Conservation (phyloP, 2,113 vertebrate genomes). For the human region DNA sequence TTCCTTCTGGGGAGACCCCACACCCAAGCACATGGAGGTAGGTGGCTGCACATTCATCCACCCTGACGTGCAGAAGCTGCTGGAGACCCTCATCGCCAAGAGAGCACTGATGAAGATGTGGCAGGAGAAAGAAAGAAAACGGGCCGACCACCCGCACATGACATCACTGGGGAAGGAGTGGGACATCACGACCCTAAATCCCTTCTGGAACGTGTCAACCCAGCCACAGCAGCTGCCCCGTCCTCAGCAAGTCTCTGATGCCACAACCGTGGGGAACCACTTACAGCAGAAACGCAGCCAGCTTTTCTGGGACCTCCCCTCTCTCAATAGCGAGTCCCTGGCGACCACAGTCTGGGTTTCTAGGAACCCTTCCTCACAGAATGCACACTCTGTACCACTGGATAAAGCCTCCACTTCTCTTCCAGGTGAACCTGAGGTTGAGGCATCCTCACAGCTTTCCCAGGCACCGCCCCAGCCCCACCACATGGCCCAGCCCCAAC, state of each 20-base stretch:
- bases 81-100: background rate
- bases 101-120: background rate
- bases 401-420: background rate
- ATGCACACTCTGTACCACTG: background rate
- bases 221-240: background rate
- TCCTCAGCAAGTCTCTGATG: background rate
- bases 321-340: background rate
- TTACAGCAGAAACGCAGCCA: background rate
- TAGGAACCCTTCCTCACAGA: background rate
- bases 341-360: background rate
- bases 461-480: background rate
- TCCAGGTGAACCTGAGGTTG: background rate
- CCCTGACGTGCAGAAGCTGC: background rate
- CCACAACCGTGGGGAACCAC: background rate
- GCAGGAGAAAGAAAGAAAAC: background rate
- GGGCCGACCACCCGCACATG: background rate
- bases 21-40: background rate
- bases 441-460: background rate
- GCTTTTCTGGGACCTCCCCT: background rate
- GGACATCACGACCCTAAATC: background rate
- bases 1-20: background rate
- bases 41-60: background rate
- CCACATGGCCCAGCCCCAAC: background rate
- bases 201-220: background rate
- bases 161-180: background rate